phyloP scores from a whole-genome alignment of 2,888 invertebrate genomes.

The Pelosia muscerda region DNA sequence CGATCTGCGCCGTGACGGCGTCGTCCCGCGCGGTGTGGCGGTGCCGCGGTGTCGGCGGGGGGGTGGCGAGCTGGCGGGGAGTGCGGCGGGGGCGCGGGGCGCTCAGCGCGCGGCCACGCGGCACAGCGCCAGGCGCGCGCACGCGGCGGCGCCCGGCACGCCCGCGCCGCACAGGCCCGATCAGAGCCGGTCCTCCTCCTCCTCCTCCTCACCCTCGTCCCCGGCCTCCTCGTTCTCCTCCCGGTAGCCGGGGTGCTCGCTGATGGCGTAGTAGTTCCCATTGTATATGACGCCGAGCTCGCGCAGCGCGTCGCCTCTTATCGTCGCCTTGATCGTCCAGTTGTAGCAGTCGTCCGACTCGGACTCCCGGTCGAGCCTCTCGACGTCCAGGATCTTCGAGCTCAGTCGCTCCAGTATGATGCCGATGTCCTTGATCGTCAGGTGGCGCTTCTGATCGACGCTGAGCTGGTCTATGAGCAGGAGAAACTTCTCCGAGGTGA shows the following conservation, averaged over 20 bases:
- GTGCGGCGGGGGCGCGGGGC: constrained; percentile 50
- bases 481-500: constrained; percentile 96
- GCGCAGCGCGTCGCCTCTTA: constrained; percentile 95
- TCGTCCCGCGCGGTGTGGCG: constrained; percentile 11
- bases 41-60: constrained; percentile 26
- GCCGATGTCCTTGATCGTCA: constrained; percentile 97
- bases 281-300: constrained; percentile 98
- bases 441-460: constrained; percentile 96
- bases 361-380: constrained; percentile 95
- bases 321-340: constrained; percentile 98
- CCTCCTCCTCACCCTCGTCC: constrained; percentile 94
- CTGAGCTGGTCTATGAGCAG: constrained; percentile 97
- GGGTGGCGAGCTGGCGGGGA: constrained; percentile 33
- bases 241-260: constrained; percentile 97
- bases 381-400: constrained; percentile 97
- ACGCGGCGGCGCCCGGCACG: constrained; percentile 78
- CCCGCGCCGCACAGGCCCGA: constrained; percentile 85
- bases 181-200: constrained; percentile 91
- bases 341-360: constrained; percentile 98
- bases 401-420: constrained; percentile 96
- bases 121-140: constrained; percentile 78
- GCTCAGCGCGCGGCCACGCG: constrained; percentile 75
- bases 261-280: constrained; percentile 97
- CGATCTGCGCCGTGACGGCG: constrained; percentile 12
- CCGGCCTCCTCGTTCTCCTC: constrained; percentile 95